A percentile compares a stretch with the other conserved stretches of the same genome.
These are phyloP conservation scores for Corvus hawaiiensis DNA, from an alignment of 2,113 vertebrate genomes.

Conservation along the genomic window DNA sequence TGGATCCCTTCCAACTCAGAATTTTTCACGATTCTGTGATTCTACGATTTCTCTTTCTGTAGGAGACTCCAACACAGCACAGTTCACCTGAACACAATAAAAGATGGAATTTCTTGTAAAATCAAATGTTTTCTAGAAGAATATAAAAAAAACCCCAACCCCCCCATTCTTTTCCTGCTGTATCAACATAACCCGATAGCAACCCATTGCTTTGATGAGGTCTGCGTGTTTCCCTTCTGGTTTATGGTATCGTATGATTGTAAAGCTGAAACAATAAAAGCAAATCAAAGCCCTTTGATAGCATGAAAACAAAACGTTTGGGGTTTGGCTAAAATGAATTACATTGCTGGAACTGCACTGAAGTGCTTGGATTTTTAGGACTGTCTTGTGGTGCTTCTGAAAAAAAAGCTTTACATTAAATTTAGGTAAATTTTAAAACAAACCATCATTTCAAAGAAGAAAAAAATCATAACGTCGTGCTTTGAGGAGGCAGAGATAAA, in stretches of 20 bases:
- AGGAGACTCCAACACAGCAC: neutral
- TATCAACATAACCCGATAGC: neutral
- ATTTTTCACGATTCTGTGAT: neutral
- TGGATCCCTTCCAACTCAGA: neutral
- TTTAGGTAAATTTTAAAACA: slow-evolving; percentile 11
- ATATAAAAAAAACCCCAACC: neutral
- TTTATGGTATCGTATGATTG: neutral
- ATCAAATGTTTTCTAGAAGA: neutral
- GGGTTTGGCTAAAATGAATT: neutral
- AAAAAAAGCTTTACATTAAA: neutral
- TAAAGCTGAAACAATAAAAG: slow-evolving; percentile 40
- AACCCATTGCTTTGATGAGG: slow-evolving; percentile 15
- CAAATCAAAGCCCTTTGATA: slow-evolving; percentile 42
- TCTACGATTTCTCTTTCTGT: neutral
- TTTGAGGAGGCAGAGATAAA: neutral
- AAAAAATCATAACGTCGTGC: neutral
- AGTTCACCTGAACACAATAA: neutral
- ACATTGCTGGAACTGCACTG: neutral
- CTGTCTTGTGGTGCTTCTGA: neutral
- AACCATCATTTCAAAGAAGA: neutral
- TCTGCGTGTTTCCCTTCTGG: neutral
- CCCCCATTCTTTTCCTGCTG: neutral
- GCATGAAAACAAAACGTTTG: neutral
- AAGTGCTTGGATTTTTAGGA: neutral
- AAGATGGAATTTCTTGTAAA: neutral